Evolutionary conservation across 2,113 vertebrate species (phyloP), one percentile per base, ranked within the genome.

Genomic region (Pithys albifrons): DNA sequence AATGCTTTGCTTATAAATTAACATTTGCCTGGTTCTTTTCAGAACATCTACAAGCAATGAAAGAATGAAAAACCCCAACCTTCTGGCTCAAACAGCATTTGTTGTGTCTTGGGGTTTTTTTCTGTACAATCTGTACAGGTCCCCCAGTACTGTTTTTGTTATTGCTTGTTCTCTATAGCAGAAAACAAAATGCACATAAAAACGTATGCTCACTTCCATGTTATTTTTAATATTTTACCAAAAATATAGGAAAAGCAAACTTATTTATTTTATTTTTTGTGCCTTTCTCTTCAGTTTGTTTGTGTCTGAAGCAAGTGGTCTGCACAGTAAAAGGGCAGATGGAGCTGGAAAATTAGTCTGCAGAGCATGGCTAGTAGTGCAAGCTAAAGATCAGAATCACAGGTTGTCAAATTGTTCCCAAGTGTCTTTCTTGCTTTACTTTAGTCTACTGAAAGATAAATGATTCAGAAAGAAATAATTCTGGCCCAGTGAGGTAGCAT

Each of bases 251-350:
- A 35, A 88, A 91, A 81, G 23, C 25, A 74, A 69, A 92, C 67
- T 48, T 83, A 11, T 3, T 61, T 29, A 18, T 86, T 95, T 95
- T 82, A 79, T 87, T 92, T 92, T 90, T 70, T 62, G 27, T 94
- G 46, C 82, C 88, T 65, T 85, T 95, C 64, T 41, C 41, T 41
- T 41, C 12, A 55, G 66, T 96, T 96, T 97, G 59, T 54, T 91
- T 90, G 67, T 76, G 35, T 97, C 62, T 93, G 71, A 89, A 86
- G 90, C 57, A 96, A 95, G 69, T 59, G 37, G 83, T 96, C 71
- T 91, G 20, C 8, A 52, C 45, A 82, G 51, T 49, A 67, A 78
- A 95, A 76, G 92, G 93, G 69, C 92, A 97, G 88, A 97, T 87
- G 88, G 92, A 96, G 83, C 46, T 73, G 45, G 45, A 94, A 95